phyloP scores from a whole-genome alignment of 2,888 invertebrate species.

The Hydriomena furcata region DNA sequence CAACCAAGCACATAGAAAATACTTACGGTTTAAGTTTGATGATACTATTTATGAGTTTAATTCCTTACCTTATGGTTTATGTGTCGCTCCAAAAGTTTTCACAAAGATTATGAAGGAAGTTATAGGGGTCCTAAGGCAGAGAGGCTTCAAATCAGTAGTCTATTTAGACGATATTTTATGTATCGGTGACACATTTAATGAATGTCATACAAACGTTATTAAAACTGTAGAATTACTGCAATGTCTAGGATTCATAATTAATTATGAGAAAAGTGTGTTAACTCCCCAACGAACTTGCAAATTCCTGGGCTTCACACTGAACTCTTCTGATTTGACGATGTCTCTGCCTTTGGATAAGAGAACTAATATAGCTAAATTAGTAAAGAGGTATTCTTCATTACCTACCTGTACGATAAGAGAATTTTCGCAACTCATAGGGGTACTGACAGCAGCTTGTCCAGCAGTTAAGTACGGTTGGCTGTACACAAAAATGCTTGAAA shows the following conservation, averaged over 20 bases:
- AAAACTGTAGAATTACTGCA: too few relatives aligned
- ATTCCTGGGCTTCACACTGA: conserved; percentile 19
- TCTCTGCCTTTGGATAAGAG: conserved; percentile 20
- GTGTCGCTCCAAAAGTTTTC: too few relatives aligned
- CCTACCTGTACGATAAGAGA: conserved; percentile 17
- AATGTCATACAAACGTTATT: too few relatives aligned
- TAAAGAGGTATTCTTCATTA: conserved; percentile 10
- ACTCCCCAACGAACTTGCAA: background rate
- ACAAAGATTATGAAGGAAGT: too few relatives aligned
- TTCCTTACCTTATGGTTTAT: too few relatives aligned
- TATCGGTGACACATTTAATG: too few relatives aligned
- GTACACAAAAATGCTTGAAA: conserved; percentile 20
- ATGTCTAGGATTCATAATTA: conserved; percentile 23
- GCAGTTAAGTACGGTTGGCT: conserved; percentile 18
- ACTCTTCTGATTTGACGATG: conserved; percentile 14
- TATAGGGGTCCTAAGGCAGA: too few relatives aligned
- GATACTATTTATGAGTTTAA: too few relatives aligned
- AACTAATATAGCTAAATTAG: conserved; percentile 1
- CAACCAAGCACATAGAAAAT: too few relatives aligned
- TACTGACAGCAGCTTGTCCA: conserved; percentile 12
- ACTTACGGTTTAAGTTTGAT: too few relatives aligned
- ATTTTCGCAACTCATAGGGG: conserved; percentile 13
- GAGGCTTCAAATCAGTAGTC: too few relatives aligned
- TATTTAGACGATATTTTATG: too few relatives aligned
- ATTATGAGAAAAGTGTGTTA: conserved; percentile 8